phyloP scores from a whole-genome alignment of 2,113 vertebrate genomes.

The Noturus placidus region DNA sequence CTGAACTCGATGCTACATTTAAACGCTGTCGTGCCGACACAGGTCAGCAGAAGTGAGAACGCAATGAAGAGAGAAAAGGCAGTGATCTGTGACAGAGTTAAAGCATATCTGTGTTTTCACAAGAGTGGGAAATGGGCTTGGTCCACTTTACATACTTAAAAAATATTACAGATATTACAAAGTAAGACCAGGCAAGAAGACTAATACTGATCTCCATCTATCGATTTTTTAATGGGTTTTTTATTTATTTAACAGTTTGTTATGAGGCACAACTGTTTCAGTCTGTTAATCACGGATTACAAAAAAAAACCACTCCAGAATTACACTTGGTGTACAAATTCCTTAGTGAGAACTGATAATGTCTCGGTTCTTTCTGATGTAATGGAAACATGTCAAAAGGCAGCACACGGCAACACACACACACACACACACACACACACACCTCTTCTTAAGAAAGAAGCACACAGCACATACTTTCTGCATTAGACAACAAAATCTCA shows the following conservation, averaged over 20 bases:
- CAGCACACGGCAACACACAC: constrained; percentile 3
- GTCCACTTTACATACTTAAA: neutral
- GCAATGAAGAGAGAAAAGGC: neutral
- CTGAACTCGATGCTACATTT: neutral
- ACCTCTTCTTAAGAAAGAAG: neutral
- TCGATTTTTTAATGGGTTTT: too few species aligned
- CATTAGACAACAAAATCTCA: constrained; percentile 22
- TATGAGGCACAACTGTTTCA: neutral
- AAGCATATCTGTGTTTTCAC: neutral
- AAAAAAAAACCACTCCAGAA: neutral
- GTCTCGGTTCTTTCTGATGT: constrained; percentile 56
- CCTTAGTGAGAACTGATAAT: neutral
- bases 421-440: constrained; percentile 42
- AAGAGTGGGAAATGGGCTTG: neutral
- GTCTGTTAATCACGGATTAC: neutral
- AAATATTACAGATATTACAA: neutral
- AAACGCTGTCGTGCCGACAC: neutral
- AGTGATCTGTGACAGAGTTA: neutral
- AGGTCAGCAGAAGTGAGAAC: neutral
- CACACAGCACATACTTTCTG: constrained; percentile 27
- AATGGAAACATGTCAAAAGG: constrained; percentile 58
- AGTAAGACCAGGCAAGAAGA: neutral
- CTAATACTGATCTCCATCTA: neutral
- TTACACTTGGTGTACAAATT: neutral
- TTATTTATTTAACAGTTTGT: neutral